phyloP scores from a whole-genome alignment of 2,888 invertebrate genomes.

The Hydrotaea cyrtoneurina region DNA sequence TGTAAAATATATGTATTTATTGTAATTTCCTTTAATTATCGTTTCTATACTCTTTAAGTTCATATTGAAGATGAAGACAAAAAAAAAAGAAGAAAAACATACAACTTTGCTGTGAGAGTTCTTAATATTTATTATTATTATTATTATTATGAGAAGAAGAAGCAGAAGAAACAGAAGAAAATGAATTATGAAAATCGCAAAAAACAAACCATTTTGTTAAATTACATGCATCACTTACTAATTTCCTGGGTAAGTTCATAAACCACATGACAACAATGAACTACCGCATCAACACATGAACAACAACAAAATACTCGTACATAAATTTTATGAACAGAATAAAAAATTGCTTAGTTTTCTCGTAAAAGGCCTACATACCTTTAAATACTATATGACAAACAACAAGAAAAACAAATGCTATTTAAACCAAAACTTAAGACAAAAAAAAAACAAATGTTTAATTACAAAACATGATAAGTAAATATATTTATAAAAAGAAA shows the following conservation, averaged over 20 bases:
- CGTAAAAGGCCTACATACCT: neutral
- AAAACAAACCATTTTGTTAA: neutral
- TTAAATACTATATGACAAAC: neutral
- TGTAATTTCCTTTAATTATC: slow-evolving; percentile 16
- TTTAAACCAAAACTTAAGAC: neutral
- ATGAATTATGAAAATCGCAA: neutral
- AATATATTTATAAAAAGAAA: slow-evolving; percentile 21
- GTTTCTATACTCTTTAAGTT: neutral
- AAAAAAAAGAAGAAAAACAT: slow-evolving; percentile 49
- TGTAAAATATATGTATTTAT: slow-evolving; percentile 33
- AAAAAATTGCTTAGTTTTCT: slow-evolving; percentile 20
- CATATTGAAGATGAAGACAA: slow-evolving; percentile 40
- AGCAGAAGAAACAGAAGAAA: neutral
- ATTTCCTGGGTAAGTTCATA: slow-evolving; percentile 3
- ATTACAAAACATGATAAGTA: neutral
- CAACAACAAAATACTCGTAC: neutral
- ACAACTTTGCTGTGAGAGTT: slow-evolving; percentile 70
- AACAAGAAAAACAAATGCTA: slow-evolving; percentile 3
- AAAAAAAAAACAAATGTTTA: neutral
- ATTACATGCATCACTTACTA: neutral
- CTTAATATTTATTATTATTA: slow-evolving; percentile 33
- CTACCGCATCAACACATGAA: neutral
- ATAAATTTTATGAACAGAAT: neutral
- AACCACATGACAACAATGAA: neutral
- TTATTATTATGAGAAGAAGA: neutral